phyloP scores from a whole-genome alignment of 2,113 vertebrate genomes.

The Chloebia gouldiae region DNA sequence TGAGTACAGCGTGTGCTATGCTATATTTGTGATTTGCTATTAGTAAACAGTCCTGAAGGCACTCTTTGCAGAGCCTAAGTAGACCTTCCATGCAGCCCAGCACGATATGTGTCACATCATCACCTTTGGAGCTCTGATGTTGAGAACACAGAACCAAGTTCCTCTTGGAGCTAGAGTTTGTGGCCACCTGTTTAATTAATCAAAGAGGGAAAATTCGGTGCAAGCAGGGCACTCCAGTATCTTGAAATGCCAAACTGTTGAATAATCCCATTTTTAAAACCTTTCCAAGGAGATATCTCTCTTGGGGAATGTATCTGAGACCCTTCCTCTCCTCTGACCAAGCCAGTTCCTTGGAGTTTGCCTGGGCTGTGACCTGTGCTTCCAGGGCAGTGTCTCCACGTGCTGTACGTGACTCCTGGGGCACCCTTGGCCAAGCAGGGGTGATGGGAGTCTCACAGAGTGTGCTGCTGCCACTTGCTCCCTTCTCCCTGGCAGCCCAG shows the following conservation, averaged over 20 bases:
- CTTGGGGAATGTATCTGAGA: not conserved
- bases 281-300: not conserved
- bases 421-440: not conserved
- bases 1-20: not conserved
- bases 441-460: accelerated
- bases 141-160: not conserved
- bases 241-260: not conserved
- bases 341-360: not conserved
- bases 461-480: accelerated
- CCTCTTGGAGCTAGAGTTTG: not conserved
- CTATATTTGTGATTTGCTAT: not conserved
- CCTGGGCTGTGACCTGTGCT: not conserved
- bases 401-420: not conserved
- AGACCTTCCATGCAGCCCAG: not conserved
- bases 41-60: not conserved
- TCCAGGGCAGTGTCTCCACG: not conserved
- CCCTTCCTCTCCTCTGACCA: not conserved
- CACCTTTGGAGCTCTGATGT: not conserved
- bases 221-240: not conserved
- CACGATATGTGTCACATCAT: not conserved
- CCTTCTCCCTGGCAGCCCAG: not conserved
- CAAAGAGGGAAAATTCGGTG: not conserved
- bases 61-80: not conserved
- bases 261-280: not conserved
- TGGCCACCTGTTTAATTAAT: not conserved